These are phyloP conservation scores for Emydoidea blandingii DNA, from an alignment of 2,797 vertebrate genomes.

Conservation along the genomic window DNA sequence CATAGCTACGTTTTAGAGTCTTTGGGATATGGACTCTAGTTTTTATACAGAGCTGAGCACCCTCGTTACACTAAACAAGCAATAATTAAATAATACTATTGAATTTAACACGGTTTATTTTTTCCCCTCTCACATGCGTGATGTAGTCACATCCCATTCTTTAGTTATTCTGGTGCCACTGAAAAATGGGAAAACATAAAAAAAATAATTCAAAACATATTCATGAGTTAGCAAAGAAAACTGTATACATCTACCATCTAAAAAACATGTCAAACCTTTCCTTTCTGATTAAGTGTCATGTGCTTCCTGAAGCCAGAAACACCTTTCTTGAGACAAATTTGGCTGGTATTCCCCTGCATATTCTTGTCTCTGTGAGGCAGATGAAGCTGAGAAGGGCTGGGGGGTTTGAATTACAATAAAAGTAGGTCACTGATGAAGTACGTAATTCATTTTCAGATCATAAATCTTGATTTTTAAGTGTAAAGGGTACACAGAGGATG, in stretches of 20 bases:
- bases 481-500: slow-evolving; percentile 56
- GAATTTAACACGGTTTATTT: not conserved
- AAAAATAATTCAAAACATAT: not conserved
- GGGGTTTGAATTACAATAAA: slow-evolving; percentile 21
- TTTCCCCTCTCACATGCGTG: not conserved
- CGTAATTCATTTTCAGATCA: slow-evolving; percentile 55
- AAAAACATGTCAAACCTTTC: not conserved
- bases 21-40: not conserved
- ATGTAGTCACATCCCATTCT: not conserved
- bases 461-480: slow-evolving; percentile 59
- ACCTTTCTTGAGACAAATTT: not conserved
- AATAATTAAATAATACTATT: not conserved
- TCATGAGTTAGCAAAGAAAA: not conserved
- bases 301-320: not conserved
- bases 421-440: not conserved
- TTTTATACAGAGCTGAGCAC: not conserved
- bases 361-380: not conserved
- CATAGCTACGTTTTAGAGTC: not conserved
- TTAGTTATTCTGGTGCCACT: not conserved
- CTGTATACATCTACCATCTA: not conserved
- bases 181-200: not conserved
- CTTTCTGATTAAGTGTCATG: not conserved
- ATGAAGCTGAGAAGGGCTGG: not conserved
- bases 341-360: not conserved
- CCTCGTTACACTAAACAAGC: not conserved